Evolutionary conservation across 2,797 vertebrate species (phyloP), one percentile per base, ranked within the genome.

Genomic region (Cetoscarus ocellatus): DNA sequence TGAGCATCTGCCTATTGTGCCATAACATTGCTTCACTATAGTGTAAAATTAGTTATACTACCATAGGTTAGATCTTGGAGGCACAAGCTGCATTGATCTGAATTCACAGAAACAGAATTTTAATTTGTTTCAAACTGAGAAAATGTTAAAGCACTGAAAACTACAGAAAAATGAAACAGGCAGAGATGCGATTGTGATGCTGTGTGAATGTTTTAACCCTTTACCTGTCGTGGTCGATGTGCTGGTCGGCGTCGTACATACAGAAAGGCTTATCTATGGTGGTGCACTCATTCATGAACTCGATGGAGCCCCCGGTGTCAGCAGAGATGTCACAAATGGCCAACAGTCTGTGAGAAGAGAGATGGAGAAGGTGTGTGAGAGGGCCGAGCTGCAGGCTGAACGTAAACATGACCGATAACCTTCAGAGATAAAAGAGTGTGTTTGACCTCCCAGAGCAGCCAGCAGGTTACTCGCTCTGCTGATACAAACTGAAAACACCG

Each of bases 251-350:
- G 71, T 99, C 98, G 85, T 99, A 99, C 92, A 99, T 97, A 75
- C 97, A 98, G 89, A 99, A 99, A 3, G 98, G 98, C 52, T 91
- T 96, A 61, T 99, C 97, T 61, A 99, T 99, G 52, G 96, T 98
- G 1, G 98, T 99, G 75, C 97, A 99, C 49, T 97, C 97, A 0
- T 94, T 98, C 98, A 99, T 98, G 88, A 99, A 99, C 85, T 96
- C 96, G 76, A 99, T 99, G 7, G 98, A 99, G 47, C 98, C 98
- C n/a, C 95, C 97, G 0, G 96, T 91, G 73, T 99, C 98, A 0
- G 98, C 97, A 10, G 98, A 99, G 82, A 99, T 99, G 93, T 99
- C 98, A 61, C 98, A 98, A 83, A 99, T 98, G 14, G 97, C 97
- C 87, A 99, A 77, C 58, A 99, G 92, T 78, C 98, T 99, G 91